These are phyloP conservation scores for Esox lucius DNA, from an alignment of 2,797 vertebrate genomes.

Conservation along the genomic window DNA sequence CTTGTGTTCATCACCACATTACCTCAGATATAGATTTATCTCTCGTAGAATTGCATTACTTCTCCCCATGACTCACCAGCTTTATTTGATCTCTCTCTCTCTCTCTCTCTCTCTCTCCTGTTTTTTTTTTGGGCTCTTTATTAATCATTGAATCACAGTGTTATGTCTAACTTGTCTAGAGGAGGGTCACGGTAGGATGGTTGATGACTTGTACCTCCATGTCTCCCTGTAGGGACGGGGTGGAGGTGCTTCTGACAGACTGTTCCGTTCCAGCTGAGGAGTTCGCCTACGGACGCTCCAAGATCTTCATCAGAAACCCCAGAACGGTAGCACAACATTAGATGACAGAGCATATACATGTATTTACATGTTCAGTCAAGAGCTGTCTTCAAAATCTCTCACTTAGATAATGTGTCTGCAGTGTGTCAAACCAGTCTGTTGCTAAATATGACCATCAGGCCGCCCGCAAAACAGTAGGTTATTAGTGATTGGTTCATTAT, in stretches of 20 bases:
- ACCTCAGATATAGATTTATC: background rate
- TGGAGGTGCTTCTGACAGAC: conserved; percentile 88
- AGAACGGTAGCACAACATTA: conserved; percentile 81
- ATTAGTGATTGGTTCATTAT: too few relatives aligned
- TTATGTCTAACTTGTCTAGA: background rate
- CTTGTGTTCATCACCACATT: conserved; percentile 14
- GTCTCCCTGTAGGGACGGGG: conserved; percentile 81
- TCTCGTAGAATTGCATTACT: background rate
- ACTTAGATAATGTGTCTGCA: too few relatives aligned
- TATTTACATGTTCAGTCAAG: too few relatives aligned
- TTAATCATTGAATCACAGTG: background rate
- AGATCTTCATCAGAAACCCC: conserved; percentile 99
- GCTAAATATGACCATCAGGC: too few relatives aligned
- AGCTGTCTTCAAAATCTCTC: too few relatives aligned
- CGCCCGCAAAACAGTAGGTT: too few relatives aligned
- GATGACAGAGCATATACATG: background rate
- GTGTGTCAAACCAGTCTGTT: too few relatives aligned
- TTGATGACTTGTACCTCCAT: background rate
- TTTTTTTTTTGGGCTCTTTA: background rate
- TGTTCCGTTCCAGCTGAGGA: conserved; percentile 87
- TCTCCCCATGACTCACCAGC: background rate
- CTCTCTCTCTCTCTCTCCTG: background rate
- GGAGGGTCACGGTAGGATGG: background rate
- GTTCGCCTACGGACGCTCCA: conserved; percentile 92
- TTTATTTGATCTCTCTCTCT: background rate